These are phyloP conservation scores for Ginglymostoma cirratum DNA, from an alignment of 2,113 vertebrate species.

Conservation along the genomic window DNA sequence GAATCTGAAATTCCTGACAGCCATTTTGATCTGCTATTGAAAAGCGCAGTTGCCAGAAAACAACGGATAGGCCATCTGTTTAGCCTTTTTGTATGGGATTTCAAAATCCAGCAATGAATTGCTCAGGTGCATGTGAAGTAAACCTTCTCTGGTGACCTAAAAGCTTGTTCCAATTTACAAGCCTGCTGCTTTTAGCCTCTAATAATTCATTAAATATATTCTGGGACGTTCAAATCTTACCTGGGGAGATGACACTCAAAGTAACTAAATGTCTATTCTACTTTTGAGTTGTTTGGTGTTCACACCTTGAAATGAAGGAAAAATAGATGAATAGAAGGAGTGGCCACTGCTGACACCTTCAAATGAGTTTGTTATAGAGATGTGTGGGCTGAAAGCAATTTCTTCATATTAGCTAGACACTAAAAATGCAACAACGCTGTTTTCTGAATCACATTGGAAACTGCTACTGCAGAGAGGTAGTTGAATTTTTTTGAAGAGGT, in stretches of 20 bases:
- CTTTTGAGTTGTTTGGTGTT: not conserved
- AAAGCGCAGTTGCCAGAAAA: not conserved
- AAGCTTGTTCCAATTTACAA: not conserved
- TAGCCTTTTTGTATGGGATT: not conserved
- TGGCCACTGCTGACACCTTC: not conserved
- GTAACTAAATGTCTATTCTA: not conserved
- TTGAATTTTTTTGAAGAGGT: not conserved
- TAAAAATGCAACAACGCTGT: not conserved
- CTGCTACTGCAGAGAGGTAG: not conserved
- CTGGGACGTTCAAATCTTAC: not conserved
- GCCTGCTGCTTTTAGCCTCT: not conserved
- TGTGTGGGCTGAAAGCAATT: not conserved
- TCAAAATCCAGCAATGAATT: not conserved
- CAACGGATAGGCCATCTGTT: not conserved
- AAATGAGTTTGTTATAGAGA: not conserved
- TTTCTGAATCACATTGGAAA: not conserved
- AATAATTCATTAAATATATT: not conserved
- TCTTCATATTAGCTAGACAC: not conserved
- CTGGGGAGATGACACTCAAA: conserved; percentile 3
- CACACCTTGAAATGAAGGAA: not conserved
- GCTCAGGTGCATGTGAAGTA: not conserved
- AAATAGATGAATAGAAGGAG: too few species aligned
- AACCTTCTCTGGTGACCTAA: not conserved
- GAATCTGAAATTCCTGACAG: not conserved
- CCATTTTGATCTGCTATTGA: not conserved